Evolutionary conservation across 2,888 invertebrate genomes (phyloP).

Genomic region (Cataglyphis rosenhaueri): DNA sequence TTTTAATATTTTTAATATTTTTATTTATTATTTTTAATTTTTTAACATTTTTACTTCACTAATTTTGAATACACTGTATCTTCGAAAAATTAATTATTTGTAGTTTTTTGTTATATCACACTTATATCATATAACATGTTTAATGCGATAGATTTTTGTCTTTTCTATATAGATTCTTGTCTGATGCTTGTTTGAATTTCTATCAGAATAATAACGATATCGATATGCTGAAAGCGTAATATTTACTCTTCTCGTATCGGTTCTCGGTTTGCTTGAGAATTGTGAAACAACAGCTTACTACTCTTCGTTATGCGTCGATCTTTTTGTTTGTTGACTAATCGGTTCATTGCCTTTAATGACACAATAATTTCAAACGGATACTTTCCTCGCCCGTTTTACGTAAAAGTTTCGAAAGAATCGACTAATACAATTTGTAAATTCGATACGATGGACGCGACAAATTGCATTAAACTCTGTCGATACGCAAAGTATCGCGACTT

Average conservation of each 20-base stretch:
- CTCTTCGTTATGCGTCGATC: neutral
- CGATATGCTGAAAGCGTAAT: slow-evolving; percentile 27
- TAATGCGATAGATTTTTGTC: slow-evolving; percentile 3
- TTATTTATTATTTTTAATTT: neutral
- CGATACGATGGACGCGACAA: neutral
- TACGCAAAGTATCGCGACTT: neutral
- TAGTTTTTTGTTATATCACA: neutral
- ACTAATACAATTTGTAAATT: neutral
- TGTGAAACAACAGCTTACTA: slow-evolving; percentile 13
- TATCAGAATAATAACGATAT: slow-evolving; percentile 9
- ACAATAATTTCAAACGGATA: neutral
- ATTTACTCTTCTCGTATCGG: slow-evolving; percentile 18
- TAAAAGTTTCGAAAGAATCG: neutral
- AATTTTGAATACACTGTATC: neutral
- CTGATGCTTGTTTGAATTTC: slow-evolving; percentile 37
- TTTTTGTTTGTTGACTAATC: neutral
- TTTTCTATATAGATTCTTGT: slow-evolving; percentile 17
- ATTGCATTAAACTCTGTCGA: slow-evolving; percentile 3
- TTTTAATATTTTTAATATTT: neutral
- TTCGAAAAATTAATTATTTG: slow-evolving; percentile 3
- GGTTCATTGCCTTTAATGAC: neutral
- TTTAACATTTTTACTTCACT: neutral
- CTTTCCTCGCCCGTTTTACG: neutral
- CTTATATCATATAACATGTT: neutral
- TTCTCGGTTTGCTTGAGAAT: slow-evolving; percentile 36